Percentiles rank a stretch among this genome's conserved stretches.
Conservation (phyloP, 2,888 invertebrate species). For the Latheticus oryzae region DNA sequence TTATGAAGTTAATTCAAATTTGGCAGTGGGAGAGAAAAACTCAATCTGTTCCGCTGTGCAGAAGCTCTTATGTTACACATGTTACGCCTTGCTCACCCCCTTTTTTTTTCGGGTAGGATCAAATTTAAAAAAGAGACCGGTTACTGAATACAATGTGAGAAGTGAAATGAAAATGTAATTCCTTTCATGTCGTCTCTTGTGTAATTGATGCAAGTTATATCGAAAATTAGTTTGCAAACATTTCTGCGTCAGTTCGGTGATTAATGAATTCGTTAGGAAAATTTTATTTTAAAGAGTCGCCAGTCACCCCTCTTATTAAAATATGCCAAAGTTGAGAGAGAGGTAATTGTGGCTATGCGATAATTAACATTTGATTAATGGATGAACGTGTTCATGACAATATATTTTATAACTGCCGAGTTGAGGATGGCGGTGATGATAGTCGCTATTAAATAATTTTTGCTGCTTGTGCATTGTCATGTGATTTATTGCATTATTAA, state of each 20-base stretch:
- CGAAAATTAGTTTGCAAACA: slow-evolving; percentile 41
- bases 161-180: slow-evolving; percentile 33
- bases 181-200: slow-evolving; percentile 22
- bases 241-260: slow-evolving; percentile 46
- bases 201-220: slow-evolving; percentile 41
- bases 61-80: slow-evolving; percentile 46
- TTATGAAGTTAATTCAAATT: slow-evolving; percentile 55
- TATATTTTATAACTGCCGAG: slow-evolving; percentile 51
- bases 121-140: slow-evolving; percentile 23
- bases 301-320: slow-evolving; percentile 54
- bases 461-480: slow-evolving; percentile 28
- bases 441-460: slow-evolving; percentile 39
- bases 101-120: slow-evolving; percentile 23
- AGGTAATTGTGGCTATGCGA: slow-evolving; percentile 47
- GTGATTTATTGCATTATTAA: slow-evolving; percentile 44
- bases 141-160: slow-evolving; percentile 12
- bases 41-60: slow-evolving; percentile 48
- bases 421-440: slow-evolving; percentile 35
- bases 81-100: slow-evolving; percentile 40
- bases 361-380: slow-evolving; percentile 55
- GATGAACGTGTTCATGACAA: slow-evolving; percentile 48
- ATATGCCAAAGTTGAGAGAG: slow-evolving; percentile 48
- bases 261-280: slow-evolving; percentile 53
- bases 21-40: slow-evolving; percentile 48
- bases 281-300: slow-evolving; percentile 56